Base-by-base conservation (phyloP, 2,113 vertebrate genomes). In the Sigmodon hispidus region DNA sequence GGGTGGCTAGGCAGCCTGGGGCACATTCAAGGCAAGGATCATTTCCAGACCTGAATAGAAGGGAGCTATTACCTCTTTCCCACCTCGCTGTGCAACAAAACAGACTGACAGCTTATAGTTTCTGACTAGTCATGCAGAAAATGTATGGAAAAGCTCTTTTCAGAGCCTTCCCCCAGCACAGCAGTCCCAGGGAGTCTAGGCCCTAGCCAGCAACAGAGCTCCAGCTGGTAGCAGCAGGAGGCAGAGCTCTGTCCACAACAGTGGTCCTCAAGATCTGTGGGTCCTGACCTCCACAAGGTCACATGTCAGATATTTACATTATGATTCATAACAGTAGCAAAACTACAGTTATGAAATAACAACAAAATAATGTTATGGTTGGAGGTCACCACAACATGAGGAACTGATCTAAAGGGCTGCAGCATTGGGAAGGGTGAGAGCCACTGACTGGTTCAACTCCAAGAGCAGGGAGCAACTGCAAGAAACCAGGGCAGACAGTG, bases 61-160 rank as follows among this genome's bases (percentile, higher is more conserved):
- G 73, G 52, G 77, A 91, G 76, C 63, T 29, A 34, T 59, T 91
- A 89, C 91, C 77, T 84, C 77, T 55, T 93, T 40, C 63, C 77
- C 1, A 57, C 43, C 26, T 77, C 29, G 52, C 70, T 83, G 65
- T 79, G 84, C 95, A 94, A 89, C 84, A 91, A 89, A 94, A 93
- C 55, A 94, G 83, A 92, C 48, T 87, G 81, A 95, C 86, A 45
- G 76, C 50, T 91, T 59, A 87, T 19, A 84, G 93, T 85, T 84
- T 93, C 67, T 89, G 91, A 72, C 48, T 83, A 96, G 89, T 86
- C 95, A 91, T 55, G 77, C 45, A 87, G 67, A 94, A 69, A 89
- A 91, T 67, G n/a, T 79, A 89, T 80, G 65, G 91, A 89, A 79
- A 91, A 75, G 50, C 34, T 94, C 92, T 95, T 92, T 81, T 94